Conservation (phyloP, 2,113 vertebrate species). For the Syrrhaptes paradoxus region DNA sequence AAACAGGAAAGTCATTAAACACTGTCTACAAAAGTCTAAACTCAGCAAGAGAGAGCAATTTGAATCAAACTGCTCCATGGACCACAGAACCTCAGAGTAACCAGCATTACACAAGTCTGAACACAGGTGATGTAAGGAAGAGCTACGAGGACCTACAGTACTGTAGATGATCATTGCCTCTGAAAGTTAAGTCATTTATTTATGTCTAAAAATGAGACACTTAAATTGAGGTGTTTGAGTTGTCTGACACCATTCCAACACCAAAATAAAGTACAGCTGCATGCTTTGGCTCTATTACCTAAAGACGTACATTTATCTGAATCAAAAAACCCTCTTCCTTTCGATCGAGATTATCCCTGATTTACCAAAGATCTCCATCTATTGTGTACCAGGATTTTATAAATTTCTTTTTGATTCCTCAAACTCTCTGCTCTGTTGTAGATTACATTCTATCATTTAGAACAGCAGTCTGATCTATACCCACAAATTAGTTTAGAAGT, state of each 20-base stretch:
- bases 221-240: background rate
- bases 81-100: background rate
- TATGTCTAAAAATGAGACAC: background rate
- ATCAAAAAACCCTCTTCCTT: background rate
- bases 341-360: background rate
- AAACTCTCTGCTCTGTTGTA: background rate
- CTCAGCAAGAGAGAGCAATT: background rate
- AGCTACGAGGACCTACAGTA: background rate
- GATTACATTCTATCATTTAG: background rate
- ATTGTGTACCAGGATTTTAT: background rate
- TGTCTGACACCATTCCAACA: background rate
- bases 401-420: background rate
- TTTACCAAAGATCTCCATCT: background rate
- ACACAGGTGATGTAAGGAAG: background rate
- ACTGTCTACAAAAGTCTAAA: background rate
- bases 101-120: background rate
- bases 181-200: background rate
- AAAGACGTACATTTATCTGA: background rate
- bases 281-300: background rate
- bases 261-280: background rate
- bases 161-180: background rate
- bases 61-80: background rate
- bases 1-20: slow-evolving; percentile 22
- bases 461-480: background rate
- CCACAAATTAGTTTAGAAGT: background rate